These are phyloP conservation scores for Hybos culiciformis DNA, from an alignment of 2,888 invertebrate genomes.

Conservation along the genomic window DNA sequence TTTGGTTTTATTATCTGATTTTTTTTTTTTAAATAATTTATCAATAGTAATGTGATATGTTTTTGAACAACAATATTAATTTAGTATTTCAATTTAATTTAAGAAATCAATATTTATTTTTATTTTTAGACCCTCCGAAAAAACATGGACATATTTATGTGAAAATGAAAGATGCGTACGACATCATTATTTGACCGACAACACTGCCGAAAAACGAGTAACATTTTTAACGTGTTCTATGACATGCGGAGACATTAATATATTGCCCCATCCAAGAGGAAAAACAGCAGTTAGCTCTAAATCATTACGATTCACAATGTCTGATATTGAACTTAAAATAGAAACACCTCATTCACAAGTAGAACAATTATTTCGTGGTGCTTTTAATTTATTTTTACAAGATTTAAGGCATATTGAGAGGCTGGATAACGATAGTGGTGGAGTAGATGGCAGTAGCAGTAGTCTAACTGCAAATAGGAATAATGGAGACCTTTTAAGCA, in stretches of 20 bases:
- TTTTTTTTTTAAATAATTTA: constrained; percentile 2
- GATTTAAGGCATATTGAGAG: constrained; percentile 30
- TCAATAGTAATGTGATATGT: background rate
- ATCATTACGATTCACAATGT: constrained; percentile 40
- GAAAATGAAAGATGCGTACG: constrained; percentile 56
- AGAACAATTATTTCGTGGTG: constrained; percentile 23
- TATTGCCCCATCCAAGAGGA: constrained; percentile 72
- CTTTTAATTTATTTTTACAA: constrained; percentile 29
- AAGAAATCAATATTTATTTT: background rate
- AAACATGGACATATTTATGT: constrained; percentile 67
- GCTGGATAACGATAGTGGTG: constrained; percentile 17
- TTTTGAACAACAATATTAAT: background rate
- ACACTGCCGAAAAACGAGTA: constrained; percentile 34
- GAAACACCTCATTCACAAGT: constrained; percentile 27
- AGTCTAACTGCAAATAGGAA: background rate
- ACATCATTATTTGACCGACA: constrained; percentile 32
- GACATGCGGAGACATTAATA: constrained; percentile 53
- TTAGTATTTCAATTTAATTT: no score
- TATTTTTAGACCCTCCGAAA: constrained; percentile 28
- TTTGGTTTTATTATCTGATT: no score
- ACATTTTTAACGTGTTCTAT: constrained; percentile 64
- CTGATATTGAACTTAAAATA: constrained; percentile 26
- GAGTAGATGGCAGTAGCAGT: background rate
- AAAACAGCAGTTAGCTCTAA: constrained; percentile 51
- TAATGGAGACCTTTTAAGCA: constrained; percentile 1